phyloP scores from a whole-genome alignment of 2,888 invertebrate genomes.

The Lysandra bellargus region DNA sequence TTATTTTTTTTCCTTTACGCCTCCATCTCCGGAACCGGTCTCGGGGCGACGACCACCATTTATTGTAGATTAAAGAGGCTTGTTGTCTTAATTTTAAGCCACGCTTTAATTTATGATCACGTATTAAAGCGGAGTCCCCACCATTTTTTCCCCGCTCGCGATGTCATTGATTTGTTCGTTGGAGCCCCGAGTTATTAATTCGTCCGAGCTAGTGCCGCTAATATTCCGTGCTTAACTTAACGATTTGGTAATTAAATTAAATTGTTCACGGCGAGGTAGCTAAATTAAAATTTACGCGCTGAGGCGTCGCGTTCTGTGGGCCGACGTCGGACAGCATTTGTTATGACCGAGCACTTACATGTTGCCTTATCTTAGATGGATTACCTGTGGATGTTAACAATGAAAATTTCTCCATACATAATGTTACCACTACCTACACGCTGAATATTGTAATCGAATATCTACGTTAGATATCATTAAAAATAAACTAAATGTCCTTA shows the following conservation, averaged over 20 bases:
- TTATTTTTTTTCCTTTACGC: conserved; percentile 77
- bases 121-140: conserved; percentile 73
- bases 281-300: conserved; percentile 73
- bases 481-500: not conserved
- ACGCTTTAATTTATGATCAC: conserved; percentile 77
- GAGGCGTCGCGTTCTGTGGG: conserved; percentile 60
- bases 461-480: too few relatives aligned
- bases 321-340: conserved; percentile 48
- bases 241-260: conserved; percentile 81
- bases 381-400: not conserved
- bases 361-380: conserved; percentile 13
- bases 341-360: conserved; percentile 35
- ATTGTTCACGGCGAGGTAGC: conserved; percentile 76
- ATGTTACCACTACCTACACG: not conserved
- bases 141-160: conserved; percentile 68
- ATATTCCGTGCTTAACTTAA: conserved; percentile 79
- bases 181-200: conserved; percentile 65
- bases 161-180: conserved; percentile 75
- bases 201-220: conserved; percentile 70
- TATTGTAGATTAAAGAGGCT: conserved; percentile 81
- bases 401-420: not conserved
- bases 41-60: conserved; percentile 75
- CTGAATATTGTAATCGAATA: not conserved
- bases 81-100: conserved; percentile 82
- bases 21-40: conserved; percentile 77